Percentiles rank a stretch among this genome's conserved stretches.
phyloP scores from a whole-genome alignment of 2,888 invertebrate genomes.

The Drosophila prostipennis region DNA sequence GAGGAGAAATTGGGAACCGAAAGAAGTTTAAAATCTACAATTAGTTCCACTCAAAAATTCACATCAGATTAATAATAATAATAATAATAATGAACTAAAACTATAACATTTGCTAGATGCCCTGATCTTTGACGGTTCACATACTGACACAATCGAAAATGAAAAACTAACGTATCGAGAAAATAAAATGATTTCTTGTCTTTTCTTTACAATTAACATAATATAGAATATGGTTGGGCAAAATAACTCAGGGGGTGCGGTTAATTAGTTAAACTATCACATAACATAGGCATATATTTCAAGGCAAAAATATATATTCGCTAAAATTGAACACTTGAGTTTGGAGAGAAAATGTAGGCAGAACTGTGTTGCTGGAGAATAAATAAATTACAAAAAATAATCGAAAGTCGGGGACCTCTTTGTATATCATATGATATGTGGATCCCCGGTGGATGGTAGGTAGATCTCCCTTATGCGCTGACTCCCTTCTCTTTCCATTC shows the following conservation, averaged over 20 bases:
- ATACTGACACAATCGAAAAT: slow-evolving; percentile 36
- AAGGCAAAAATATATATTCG: slow-evolving; percentile 33
- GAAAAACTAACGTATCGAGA: slow-evolving; percentile 8
- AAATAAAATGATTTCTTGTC: slow-evolving; percentile 38
- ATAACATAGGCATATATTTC: slow-evolving; percentile 46
- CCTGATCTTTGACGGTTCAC: slow-evolving; percentile 56
- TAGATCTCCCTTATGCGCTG: slow-evolving; percentile 15
- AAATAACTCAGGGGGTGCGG: slow-evolving; percentile 39
- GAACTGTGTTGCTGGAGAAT: slow-evolving; percentile 39
- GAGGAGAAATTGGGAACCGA: slow-evolving; percentile 3
- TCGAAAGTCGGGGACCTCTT: slow-evolving; percentile 9
- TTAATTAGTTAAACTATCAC: slow-evolving; percentile 62
- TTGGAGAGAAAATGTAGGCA: slow-evolving; percentile 46
- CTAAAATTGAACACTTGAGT: slow-evolving; percentile 66
- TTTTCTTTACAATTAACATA: slow-evolving; percentile 48
- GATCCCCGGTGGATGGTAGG: slow-evolving; percentile 17
- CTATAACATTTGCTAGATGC: slow-evolving; percentile 69
- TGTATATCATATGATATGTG: neutral
- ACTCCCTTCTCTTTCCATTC: neutral
- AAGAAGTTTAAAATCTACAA: slow-evolving; percentile 30
- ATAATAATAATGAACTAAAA: slow-evolving; percentile 36
- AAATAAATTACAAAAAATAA: slow-evolving; percentile 26
- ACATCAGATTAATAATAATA: slow-evolving; percentile 29
- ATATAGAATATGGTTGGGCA: slow-evolving; percentile 10
- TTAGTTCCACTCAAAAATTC: slow-evolving; percentile 18